Percentiles rank a stretch among this genome's conserved stretches.
phyloP scores from a whole-genome alignment of 2,888 invertebrate species.

The Aricia artaxerxes region DNA sequence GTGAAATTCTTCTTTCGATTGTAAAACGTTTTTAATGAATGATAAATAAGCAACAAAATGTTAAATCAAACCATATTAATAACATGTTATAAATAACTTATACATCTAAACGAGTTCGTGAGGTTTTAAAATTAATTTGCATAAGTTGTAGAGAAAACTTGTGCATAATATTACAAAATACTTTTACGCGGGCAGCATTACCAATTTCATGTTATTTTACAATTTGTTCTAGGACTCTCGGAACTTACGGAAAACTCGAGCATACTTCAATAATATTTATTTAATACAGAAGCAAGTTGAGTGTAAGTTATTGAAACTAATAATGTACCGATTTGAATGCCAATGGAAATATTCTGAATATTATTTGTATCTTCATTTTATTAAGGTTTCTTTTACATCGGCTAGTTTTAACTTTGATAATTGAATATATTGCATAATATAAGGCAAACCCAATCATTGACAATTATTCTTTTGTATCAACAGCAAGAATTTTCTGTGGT shows the following conservation, averaged over 20 bases:
- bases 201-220: slow-evolving; percentile 14
- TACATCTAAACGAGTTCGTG: background rate
- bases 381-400: background rate
- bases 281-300: slow-evolving; percentile 20
- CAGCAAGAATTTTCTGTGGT: too few species aligned
- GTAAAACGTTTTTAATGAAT: background rate
- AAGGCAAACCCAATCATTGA: too few species aligned
- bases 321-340: background rate
- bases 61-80: background rate
- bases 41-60: background rate
- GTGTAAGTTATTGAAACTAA: slow-evolving; percentile 15
- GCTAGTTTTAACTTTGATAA: too few species aligned
- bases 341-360: background rate
- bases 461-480: too few species aligned
- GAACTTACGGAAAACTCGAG: slow-evolving; percentile 2
- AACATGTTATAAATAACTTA: background rate
- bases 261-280: slow-evolving; percentile 13
- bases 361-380: background rate
- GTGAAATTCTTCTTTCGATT: background rate
- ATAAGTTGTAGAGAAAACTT: slow-evolving; percentile 1
- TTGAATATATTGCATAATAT: too few species aligned
- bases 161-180: background rate
- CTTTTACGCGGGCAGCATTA: background rate
- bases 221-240: slow-evolving; percentile 12
- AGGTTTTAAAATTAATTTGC: slow-evolving; percentile 1